Evolutionary conservation across 2,888 invertebrate species (phyloP).

Genomic region (Eurois occulta): DNA sequence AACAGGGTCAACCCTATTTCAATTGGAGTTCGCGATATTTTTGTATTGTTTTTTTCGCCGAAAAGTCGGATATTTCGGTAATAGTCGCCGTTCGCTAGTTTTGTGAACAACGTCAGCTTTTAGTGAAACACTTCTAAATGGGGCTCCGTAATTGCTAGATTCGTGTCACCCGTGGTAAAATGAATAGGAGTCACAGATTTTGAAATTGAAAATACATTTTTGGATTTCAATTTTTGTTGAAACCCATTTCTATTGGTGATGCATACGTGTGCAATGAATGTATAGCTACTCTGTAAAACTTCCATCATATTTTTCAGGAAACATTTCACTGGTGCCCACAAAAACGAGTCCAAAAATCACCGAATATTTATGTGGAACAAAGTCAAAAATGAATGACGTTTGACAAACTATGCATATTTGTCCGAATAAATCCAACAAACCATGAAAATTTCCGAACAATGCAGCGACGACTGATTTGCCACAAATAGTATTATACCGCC

Average conservation of each 20-base stretch:
- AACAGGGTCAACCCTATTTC: conserved; percentile 66
- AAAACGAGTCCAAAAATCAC: conserved; percentile 25
- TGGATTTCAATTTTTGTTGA: not conserved
- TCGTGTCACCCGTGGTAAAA: conserved; percentile 22
- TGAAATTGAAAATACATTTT: not conserved
- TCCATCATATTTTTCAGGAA: conserved; percentile 22
- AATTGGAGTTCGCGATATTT: conserved; percentile 61
- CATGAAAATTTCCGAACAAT: conserved; percentile 70
- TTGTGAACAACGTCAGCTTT: conserved; percentile 55
- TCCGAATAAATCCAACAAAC: conserved; percentile 70
- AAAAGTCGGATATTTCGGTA: conserved; percentile 46
- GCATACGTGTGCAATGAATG: not conserved
- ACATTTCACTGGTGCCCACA: conserved; percentile 30
- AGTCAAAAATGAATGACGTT: conserved; percentile 70
- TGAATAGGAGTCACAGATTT: conserved; percentile 15
- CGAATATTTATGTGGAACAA: conserved; percentile 35
- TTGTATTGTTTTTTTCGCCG: conserved; percentile 54
- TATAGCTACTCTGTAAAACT: conserved; percentile 17
- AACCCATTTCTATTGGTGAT: not conserved
- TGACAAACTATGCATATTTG: conserved; percentile 71
- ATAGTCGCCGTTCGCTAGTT: conserved; percentile 50
- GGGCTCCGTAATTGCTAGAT: conserved; percentile 39
- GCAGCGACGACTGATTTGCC: conserved; percentile 71
- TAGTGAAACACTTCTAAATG: conserved; percentile 42
- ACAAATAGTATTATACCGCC: conserved; percentile 74